phyloP scores from a whole-genome alignment of 1,140 invertebrate species.

The Eriocheir sinensis region DNA sequence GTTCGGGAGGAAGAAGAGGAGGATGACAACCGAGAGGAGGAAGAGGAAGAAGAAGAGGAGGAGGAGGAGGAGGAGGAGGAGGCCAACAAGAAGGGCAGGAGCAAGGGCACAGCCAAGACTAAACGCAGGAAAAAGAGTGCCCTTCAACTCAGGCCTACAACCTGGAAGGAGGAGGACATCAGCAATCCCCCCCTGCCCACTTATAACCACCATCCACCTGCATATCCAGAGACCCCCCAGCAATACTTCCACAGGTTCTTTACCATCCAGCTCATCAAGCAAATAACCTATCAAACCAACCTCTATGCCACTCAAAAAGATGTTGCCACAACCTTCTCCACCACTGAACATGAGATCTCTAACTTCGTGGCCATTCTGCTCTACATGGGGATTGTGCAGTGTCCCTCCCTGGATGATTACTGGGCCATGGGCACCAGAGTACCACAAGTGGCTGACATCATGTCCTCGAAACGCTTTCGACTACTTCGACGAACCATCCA shows the following conservation, averaged over 20 bases:
- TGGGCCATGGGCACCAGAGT: background rate
- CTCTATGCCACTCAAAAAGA: constrained; percentile 30
- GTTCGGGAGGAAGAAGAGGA: too few species aligned
- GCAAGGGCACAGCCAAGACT: too few species aligned
- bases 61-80: too few species aligned
- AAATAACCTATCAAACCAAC: constrained; percentile 52
- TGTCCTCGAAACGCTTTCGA: constrained; percentile 36
- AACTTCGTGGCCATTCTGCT: constrained; percentile 3
- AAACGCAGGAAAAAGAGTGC: too few species aligned
- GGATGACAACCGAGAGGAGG: too few species aligned
- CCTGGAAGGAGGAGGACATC: background rate
- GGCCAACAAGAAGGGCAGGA: background rate
- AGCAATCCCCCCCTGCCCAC: background rate
- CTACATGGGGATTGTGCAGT: background rate
- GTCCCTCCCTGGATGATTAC: constrained; percentile 31
- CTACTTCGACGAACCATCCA: background rate
- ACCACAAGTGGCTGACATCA: constrained; percentile 27
- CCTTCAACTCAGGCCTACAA: background rate
- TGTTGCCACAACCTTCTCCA: background rate
- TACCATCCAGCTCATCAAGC: background rate
- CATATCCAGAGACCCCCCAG: background rate
- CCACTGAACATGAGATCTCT: background rate
- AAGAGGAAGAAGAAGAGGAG: too few species aligned
- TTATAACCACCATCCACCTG: background rate
- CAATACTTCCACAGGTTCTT: constrained; percentile 30